A percentile compares a stretch with the other conserved stretches of the same genome.
Evolutionary conservation across 1,140 invertebrate species (phyloP).

Genomic region (Cataglyphis hispanica): DNA sequence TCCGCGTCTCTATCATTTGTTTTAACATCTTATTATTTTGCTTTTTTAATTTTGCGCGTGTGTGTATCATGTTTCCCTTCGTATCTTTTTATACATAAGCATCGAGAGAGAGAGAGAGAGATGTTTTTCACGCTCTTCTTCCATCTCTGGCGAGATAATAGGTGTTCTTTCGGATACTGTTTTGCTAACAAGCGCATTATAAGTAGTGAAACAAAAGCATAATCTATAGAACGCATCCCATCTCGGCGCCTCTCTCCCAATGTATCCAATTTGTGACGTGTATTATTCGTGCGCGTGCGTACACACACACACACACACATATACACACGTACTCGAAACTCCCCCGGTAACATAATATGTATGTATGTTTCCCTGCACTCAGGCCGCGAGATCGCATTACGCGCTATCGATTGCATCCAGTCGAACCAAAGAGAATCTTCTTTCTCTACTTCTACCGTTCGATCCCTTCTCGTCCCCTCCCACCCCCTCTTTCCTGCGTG

Average conservation of each 20-base stretch:
- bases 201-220: constrained; percentile 27
- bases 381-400: constrained; percentile 72
- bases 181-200: constrained; percentile 23
- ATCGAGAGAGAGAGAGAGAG: background rate
- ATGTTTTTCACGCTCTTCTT: background rate
- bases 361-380: constrained; percentile 62
- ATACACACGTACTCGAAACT: background rate
- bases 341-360: constrained; percentile 68
- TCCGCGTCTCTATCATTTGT: background rate
- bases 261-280: constrained; percentile 34
- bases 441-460: constrained; percentile 37
- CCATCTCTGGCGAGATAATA: background rate
- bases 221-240: constrained; percentile 5
- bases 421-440: constrained; percentile 25
- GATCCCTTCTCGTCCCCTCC: too few species aligned
- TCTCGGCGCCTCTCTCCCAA: background rate
- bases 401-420: constrained; percentile 75
- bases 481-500: background rate
- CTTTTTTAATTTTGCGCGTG: background rate
- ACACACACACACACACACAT: background rate
- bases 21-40: constrained; percentile 5
- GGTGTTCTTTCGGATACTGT: background rate
- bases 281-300: constrained; percentile 15
- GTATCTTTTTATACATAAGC: background rate
- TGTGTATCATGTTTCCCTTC: background rate